These are phyloP conservation scores for Trichonephila clavata DNA, from an alignment of 1,140 invertebrate species.

Conservation along the genomic window DNA sequence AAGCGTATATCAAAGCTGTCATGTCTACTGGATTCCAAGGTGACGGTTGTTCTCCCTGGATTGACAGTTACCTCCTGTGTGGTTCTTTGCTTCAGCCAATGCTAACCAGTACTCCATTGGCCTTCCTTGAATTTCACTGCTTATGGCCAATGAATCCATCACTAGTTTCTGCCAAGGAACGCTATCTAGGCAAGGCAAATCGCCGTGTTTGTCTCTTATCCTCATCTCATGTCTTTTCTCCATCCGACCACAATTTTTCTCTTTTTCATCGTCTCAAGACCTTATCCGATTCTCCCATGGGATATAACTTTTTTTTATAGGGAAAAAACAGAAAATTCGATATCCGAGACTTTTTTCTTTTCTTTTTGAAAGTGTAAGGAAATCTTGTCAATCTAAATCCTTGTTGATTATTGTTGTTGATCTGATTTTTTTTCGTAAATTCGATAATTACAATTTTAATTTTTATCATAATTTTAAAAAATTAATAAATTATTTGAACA, in stretches of 20 bases:
- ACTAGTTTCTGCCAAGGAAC: constrained; percentile 31
- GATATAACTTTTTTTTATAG: neutral
- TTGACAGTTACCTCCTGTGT: constrained; percentile 26
- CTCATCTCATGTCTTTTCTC: neutral
- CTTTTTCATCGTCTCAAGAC: neutral
- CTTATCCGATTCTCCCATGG: neutral
- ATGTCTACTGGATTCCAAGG: neutral
- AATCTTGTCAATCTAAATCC: neutral
- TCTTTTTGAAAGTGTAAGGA: neutral
- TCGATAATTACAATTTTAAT: too few species aligned
- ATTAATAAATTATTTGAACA: too few species aligned
- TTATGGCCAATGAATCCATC: constrained; percentile 48
- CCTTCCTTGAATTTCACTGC: constrained; percentile 53
- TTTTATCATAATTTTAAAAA: too few species aligned
- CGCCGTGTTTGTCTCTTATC: constrained; percentile 21
- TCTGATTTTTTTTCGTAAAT: too few species aligned
- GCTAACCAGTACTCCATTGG: constrained; percentile 41
- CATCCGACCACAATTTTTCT: neutral
- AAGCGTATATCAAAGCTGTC: neutral
- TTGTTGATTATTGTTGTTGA: too few species aligned
- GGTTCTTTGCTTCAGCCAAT: constrained; percentile 27
- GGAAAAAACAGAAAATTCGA: neutral
- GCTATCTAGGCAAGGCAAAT: constrained; percentile 18
- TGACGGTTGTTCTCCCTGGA: neutral
- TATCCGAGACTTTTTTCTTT: neutral